Evolutionary conservation across 2,888 invertebrate genomes (phyloP).

Genomic region (Drosophila mayaguana): DNA sequence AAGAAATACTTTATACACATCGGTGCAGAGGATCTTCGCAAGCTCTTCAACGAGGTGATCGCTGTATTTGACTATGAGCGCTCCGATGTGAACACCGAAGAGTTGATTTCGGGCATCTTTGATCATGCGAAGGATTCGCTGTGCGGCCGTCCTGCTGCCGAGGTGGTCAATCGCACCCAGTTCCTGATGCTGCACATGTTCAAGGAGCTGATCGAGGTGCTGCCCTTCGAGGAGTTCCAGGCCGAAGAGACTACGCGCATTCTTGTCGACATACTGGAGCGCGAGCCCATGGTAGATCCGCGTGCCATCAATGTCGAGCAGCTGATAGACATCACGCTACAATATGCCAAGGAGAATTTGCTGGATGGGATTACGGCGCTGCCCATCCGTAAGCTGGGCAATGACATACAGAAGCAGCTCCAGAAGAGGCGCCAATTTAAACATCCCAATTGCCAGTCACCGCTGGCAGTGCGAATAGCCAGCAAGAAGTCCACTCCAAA

Average conservation of each 20-base stretch:
- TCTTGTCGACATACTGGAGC: slow-evolving; percentile 72
- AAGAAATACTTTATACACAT: slow-evolving; percentile 82
- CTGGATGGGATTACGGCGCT: slow-evolving; percentile 80
- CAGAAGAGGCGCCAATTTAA: slow-evolving; percentile 64
- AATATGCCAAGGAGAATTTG: slow-evolving; percentile 80
- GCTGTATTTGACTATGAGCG: slow-evolving; percentile 80
- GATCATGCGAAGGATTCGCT: slow-evolving; percentile 75
- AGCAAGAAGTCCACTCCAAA: slow-evolving; percentile 50
- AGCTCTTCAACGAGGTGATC: slow-evolving; percentile 81
- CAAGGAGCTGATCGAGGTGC: slow-evolving; percentile 77
- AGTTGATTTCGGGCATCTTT: slow-evolving; percentile 78
- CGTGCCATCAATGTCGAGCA: slow-evolving; percentile 78
- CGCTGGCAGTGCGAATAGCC: slow-evolving; percentile 61
- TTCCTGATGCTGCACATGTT: slow-evolving; percentile 75
- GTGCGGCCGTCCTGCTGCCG: slow-evolving; percentile 51
- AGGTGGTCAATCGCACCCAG: slow-evolving; percentile 78
- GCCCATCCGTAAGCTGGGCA: slow-evolving; percentile 73
- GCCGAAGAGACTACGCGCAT: slow-evolving; percentile 69
- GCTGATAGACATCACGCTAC: slow-evolving; percentile 65
- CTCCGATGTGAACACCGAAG: slow-evolving; percentile 79
- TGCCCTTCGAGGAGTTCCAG: slow-evolving; percentile 81
- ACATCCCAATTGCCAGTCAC: slow-evolving; percentile 53
- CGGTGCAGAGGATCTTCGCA: slow-evolving; percentile 74
- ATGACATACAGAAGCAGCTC: slow-evolving; percentile 68
- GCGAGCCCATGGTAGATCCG: slow-evolving; percentile 74